Evolutionary conservation across 2,797 vertebrate species (phyloP).

Genomic region (Ataeniobius toweri): DNA sequence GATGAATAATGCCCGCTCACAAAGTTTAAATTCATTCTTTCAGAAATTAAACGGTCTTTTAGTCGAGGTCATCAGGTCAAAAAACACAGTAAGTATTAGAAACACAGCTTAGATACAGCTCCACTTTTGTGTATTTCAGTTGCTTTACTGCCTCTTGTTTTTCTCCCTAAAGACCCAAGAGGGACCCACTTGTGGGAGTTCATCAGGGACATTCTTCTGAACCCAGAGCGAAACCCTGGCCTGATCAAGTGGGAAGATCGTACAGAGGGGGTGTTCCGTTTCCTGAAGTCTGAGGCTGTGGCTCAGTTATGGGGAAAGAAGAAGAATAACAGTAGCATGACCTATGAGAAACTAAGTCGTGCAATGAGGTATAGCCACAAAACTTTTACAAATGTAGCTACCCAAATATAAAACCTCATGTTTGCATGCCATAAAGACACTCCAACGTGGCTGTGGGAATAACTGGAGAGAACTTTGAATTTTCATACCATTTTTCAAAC

Average conservation of each 20-base stretch:
- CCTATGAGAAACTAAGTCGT: conserved; percentile 97
- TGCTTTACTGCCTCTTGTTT: not conserved
- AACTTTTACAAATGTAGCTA: not conserved
- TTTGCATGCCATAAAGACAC: not conserved
- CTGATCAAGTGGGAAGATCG: conserved; percentile 98
- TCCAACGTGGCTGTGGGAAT: not conserved
- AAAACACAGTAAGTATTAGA: conserved; percentile 90
- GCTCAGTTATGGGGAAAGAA: conserved; percentile 98
- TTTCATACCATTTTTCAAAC: not conserved
- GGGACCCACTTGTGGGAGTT: conserved; percentile 98
- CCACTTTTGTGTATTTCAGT: not conserved
- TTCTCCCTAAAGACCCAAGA: conserved; percentile 75
- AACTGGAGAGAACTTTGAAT: not conserved
- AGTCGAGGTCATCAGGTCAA: conserved; percentile 85
- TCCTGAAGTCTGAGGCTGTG: conserved; percentile 97
- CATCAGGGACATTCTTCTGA: conserved; percentile 95
- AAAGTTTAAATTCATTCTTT: conserved; percentile 16
- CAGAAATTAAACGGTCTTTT: conserved; percentile 86
- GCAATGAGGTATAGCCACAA: conserved; percentile 90
- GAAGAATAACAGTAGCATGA: conserved; percentile 99
- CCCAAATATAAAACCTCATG: not conserved
- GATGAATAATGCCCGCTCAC: not conserved
- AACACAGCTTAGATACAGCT: not conserved
- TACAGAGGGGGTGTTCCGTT: conserved; percentile 93
- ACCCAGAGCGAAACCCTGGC: conserved; percentile 94